phyloP scores from a whole-genome alignment of 1,140 invertebrate species.

The Rhagoletis zephyria region DNA sequence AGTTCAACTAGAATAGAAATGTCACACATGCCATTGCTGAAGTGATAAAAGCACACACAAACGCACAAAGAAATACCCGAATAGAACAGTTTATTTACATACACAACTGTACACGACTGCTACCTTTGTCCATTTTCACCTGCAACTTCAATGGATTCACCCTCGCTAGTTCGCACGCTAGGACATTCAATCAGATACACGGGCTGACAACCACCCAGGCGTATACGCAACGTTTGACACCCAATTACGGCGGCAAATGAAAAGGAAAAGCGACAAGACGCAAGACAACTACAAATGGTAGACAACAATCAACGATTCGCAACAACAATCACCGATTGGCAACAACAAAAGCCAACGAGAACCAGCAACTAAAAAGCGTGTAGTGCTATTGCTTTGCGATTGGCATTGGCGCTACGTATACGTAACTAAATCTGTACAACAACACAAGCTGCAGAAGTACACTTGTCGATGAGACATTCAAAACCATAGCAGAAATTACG shows the following conservation, averaged over 20 bases:
- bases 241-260: conserved; percentile 35
- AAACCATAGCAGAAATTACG: conserved; percentile 6
- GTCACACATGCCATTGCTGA: not conserved
- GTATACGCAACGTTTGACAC: conserved; percentile 40
- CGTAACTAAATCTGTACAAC: not conserved
- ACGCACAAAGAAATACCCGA: not conserved
- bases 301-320: not conserved
- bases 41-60: not conserved
- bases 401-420: not conserved
- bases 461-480: not conserved
- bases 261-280: conserved; percentile 14
- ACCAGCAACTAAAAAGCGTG: no score
- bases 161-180: not conserved
- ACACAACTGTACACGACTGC: no score
- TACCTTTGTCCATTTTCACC: conserved; percentile 24
- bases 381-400: not conserved
- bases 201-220: not conserved
- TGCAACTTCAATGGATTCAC: not conserved
- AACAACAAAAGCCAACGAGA: not conserved
- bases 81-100: no score
- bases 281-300: not conserved
- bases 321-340: not conserved
- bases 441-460: not conserved
- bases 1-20: not conserved
- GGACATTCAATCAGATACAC: not conserved